Base-by-base conservation (phyloP, 2,888 invertebrate genomes). In the Watsonalla cultraria region DNA sequence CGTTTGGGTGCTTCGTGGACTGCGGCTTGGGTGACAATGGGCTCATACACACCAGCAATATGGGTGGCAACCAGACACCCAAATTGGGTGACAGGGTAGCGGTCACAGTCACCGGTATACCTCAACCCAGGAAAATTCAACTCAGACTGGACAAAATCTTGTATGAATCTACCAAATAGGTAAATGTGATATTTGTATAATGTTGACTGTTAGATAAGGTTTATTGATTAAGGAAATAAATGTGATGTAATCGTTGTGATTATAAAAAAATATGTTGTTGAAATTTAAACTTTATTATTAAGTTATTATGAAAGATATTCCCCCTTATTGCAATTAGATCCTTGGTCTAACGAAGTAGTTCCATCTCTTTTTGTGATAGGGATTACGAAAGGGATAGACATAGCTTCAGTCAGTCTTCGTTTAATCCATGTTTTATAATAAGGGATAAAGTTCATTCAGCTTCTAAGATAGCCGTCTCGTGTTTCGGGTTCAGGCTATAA, bases 1-100 rank as follows among this genome's bases (percentile, higher is more conserved):
- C 96, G 60, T 98, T 98, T 81, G 98, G 98, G 0, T 95, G 95
- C 52, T 98, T 98, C 84, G 95, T 98, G 0, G 98, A 98, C 76
- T 92, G 96, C 62, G 96, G 96, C 0, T 94, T 96, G 0, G 94
- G 94, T 24, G 91, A 82, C 51, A 91, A 94, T 74, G 96, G 95
- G 0, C 86, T 96, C 8, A 93, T 96, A 60, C 96, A 95, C 66
- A 83, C 77, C 0, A 94, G 92, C 62, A 91, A 93, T 51, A 83
- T 94, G 74, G 89, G 90, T 7, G 92, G 92, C 7, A 76, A 80
- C 51, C 73, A 82, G 37, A 86, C 82, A 0, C 87, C 95, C 0
- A 92, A 92, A 65, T 82, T 96, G 13, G 95, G 95, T 0, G 94
- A 96, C 74, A 89, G 93, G 45, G 93, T 96, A 0, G 92, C 94